Evolutionary conservation across 2,797 vertebrate genomes (phyloP).

Genomic region (Acomys russatus): DNA sequence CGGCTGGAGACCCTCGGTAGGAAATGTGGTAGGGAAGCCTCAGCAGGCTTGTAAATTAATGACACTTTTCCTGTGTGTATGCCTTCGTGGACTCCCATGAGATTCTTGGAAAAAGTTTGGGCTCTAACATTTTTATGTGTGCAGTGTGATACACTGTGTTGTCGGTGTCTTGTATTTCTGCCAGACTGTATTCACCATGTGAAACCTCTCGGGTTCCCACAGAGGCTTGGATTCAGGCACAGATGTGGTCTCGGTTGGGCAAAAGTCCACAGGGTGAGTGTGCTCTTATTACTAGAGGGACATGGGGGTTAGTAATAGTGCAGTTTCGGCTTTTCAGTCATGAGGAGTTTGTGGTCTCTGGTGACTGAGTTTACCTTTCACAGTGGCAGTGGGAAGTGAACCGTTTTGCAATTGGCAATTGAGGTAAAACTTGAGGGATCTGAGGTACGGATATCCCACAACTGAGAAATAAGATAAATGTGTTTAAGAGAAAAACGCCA

Average conservation of each 20-base stretch:
- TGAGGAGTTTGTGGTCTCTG: slow-evolving; percentile 59
- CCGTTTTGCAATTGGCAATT: slow-evolving; percentile 65
- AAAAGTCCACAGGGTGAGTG: slow-evolving; percentile 41
- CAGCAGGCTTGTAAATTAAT: background rate
- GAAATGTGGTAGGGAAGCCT: background rate
- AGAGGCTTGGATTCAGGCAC: slow-evolving; percentile 58
- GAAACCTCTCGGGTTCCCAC: slow-evolving; percentile 77
- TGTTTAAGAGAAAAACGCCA: slow-evolving; percentile 16
- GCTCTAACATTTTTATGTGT: background rate
- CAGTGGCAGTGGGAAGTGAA: slow-evolving; percentile 56
- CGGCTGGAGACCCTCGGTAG: background rate
- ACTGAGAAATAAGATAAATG: slow-evolving; percentile 43
- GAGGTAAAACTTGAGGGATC: slow-evolving; percentile 63
- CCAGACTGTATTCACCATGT: slow-evolving; percentile 25
- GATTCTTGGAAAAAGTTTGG: background rate
- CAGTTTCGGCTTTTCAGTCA: slow-evolving; percentile 45
- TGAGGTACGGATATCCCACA: slow-evolving; percentile 64
- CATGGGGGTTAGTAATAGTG: slow-evolving; percentile 68
- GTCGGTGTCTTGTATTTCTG: slow-evolving; percentile 4
- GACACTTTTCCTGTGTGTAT: background rate
- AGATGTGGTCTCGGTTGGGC: slow-evolving; percentile 67
- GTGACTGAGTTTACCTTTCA: slow-evolving; percentile 44
- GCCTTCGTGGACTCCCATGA: background rate
- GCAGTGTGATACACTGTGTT: background rate
- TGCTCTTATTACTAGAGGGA: slow-evolving; percentile 65